phyloP scores from a whole-genome alignment of 2,797 vertebrate genomes.

The Pampus argenteus region DNA sequence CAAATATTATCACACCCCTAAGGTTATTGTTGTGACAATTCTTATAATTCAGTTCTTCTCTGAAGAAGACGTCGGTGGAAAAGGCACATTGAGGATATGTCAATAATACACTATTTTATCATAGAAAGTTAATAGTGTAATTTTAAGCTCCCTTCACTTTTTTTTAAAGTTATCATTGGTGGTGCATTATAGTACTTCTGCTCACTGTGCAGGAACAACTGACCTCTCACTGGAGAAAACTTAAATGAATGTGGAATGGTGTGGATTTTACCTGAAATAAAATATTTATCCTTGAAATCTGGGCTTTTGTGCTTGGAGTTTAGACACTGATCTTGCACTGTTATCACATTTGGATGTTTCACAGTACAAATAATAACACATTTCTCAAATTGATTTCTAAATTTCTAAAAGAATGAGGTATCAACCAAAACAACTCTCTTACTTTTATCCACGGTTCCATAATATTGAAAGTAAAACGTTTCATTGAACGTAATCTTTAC shows the following conservation, averaged over 20 bases:
- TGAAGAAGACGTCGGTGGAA: conserved; percentile 11
- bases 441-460: neutral
- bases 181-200: neutral
- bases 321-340: neutral
- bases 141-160: conserved; percentile 9
- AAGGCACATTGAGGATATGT: conserved; percentile 21
- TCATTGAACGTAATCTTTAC: neutral
- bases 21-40: conserved; percentile 29
- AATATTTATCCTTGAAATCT: neutral
- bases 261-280: neutral
- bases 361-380: neutral
- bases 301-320: neutral
- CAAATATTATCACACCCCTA: conserved; percentile 48
- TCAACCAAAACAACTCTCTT: neutral
- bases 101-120: conserved; percentile 22
- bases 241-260: neutral
- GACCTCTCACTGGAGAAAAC: neutral
- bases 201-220: neutral
- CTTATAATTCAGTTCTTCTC: conserved; percentile 30
- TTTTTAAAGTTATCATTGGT: conserved; percentile 16
- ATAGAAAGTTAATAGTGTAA: neutral
- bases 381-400: neutral
- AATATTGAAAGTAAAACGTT: neutral
- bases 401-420: neutral
- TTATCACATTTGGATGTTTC: conserved; percentile 9